A percentile compares a stretch with the other conserved stretches of the same genome.
Evolutionary conservation across 2,113 vertebrate genomes (phyloP).

Genomic region (Poecile atricapillus): DNA sequence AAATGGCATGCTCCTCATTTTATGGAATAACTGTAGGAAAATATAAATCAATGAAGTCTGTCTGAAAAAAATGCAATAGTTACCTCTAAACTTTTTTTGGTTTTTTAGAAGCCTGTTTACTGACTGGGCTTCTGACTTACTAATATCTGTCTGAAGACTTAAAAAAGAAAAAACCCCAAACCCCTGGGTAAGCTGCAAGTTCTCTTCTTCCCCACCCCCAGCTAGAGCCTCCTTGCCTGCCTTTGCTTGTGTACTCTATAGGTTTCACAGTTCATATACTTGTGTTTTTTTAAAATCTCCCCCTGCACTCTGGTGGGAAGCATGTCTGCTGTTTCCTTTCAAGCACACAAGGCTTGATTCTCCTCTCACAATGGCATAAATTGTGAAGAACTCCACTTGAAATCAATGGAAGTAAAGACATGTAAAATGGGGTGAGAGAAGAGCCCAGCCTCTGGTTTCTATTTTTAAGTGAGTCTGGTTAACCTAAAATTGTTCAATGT

Average conservation of each 20-base stretch:
- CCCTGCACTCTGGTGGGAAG: conserved; percentile 40
- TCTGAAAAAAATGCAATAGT: not conserved
- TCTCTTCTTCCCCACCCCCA: not conserved
- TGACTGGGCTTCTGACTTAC: not conserved
- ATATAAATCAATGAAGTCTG: not conserved
- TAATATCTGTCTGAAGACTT: not conserved
- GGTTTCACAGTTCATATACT: conserved; percentile 65
- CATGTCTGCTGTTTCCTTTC: conserved; percentile 62
- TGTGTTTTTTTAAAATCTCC: conserved; percentile 16
- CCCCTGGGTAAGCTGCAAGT: not conserved
- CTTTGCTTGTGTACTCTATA: conserved; percentile 38
- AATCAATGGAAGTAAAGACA: conserved; percentile 60
- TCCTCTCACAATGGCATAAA: conserved; percentile 64
- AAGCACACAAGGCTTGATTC: conserved; percentile 58
- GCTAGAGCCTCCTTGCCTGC: conserved; percentile 35
- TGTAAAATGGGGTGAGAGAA: conserved; percentile 61
- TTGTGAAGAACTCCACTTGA: conserved; percentile 51
- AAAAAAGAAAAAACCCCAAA: not conserved
- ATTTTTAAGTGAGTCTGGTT: conserved; percentile 51
- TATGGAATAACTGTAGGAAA: not conserved
- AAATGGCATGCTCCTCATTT: not conserved
- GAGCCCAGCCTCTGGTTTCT: conserved; percentile 48
- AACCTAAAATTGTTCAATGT: conserved; percentile 21
- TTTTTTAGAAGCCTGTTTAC: not conserved
- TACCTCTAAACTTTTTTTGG: not conserved